phyloP scores from a whole-genome alignment of 1,140 invertebrate genomes.

The Neuroterus valhalla region DNA sequence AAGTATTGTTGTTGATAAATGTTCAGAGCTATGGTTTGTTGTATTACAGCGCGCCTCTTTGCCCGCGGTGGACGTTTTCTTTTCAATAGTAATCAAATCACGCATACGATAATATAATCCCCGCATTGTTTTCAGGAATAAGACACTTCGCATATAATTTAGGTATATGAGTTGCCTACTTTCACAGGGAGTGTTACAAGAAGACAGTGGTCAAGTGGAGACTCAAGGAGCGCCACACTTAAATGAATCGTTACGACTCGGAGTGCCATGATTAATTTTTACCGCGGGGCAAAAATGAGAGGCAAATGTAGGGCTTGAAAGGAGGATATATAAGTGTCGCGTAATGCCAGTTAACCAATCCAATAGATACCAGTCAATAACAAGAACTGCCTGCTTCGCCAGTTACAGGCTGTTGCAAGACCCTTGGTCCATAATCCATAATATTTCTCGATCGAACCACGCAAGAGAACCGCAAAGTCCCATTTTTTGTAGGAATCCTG shows the following conservation, averaged over 20 bases:
- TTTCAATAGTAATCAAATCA: no score
- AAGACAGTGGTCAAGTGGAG: background rate
- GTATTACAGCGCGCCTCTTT: no score
- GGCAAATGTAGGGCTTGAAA: constrained; percentile 21
- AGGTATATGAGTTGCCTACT: background rate
- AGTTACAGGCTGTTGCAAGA: background rate
- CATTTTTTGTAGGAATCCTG: no score
- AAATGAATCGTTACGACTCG: background rate
- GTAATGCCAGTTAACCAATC: constrained; percentile 12
- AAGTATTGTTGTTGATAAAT: no score
- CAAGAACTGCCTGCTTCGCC: background rate
- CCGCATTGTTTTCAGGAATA: no score
- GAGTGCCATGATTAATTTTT: background rate
- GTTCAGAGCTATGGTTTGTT: no score
- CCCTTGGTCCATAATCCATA: background rate
- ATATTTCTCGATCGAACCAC: no score
- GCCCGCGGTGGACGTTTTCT: no score
- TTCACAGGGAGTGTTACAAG: background rate
- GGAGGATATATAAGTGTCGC: constrained; percentile 19
- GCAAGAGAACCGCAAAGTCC: no score
- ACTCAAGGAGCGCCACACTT: background rate
- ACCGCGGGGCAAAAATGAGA: background rate
- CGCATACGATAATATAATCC: no score
- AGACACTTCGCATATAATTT: no score
- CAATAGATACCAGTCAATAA: background rate